Evolutionary conservation across 2,888 invertebrate species (phyloP), one percentile per base, ranked within the genome.

Genomic region (Cataglyphis cursor): DNA sequence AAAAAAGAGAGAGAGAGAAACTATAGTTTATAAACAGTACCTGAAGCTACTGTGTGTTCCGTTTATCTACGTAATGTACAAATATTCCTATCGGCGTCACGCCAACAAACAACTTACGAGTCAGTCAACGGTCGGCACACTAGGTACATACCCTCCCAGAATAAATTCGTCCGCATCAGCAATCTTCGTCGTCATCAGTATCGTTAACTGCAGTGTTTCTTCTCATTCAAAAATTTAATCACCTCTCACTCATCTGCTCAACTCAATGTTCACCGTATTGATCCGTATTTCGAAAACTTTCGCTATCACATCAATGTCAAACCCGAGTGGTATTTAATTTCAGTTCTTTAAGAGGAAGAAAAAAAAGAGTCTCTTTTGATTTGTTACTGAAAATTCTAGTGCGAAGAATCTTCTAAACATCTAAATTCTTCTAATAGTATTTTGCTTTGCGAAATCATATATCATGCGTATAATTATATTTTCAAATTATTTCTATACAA

Each of bases 131-230:
- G 48, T 75, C 35, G n/a, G 15, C 44, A 64, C 64, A 64, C 15
- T 15, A 44, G 66, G 51, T 75, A 75, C 66, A 21, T 75, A 75
- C 66, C 65, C 66, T 48, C 51, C 24, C 18, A 51, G 48, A 75
- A 75, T 64, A 64, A 75, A 51, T 24, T 74, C 41, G 62, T 41
- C 28, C n/a, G 48, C 65, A 62, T 51, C 74, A 51, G 24, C n/a
- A 24, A 51, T 28, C 51, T n/a, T n/a, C 38, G 15, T 24, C 38
- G 28, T n/a, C 4, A 31, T 21, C 24, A n/a, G 15, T 24, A 65
- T 21, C 41, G 41, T 15, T 31, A 41, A 44, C 41, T 6, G 3
- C 21, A 24, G 41, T 35, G 6, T 51, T 12, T 65, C n/a, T 41
- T 41, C 41, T 72, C 31, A 48, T 70, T 35, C 65, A 51, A 64